Evolutionary conservation across 2,888 invertebrate genomes (phyloP).

Genomic region (Agrilus biguttatus): DNA sequence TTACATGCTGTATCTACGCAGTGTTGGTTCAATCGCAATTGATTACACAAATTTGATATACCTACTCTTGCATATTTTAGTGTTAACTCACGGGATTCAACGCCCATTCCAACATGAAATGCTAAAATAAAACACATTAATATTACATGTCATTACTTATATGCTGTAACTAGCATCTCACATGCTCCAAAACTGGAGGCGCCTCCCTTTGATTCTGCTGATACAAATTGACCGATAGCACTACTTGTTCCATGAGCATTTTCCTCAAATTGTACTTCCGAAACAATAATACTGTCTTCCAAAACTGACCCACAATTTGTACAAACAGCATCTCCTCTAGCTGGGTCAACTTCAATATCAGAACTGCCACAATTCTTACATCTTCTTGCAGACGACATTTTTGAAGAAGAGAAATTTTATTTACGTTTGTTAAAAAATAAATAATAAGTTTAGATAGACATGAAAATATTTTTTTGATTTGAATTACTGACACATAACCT

Average conservation of each 20-base stretch:
- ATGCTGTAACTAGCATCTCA: slow-evolving; percentile 19
- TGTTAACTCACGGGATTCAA: slow-evolving; percentile 88
- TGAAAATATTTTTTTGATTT: too few species aligned
- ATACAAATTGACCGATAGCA: slow-evolving; percentile 87
- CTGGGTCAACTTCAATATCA: slow-evolving; percentile 88
- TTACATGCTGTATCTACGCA: slow-evolving; percentile 88
- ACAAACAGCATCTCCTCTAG: slow-evolving; percentile 90
- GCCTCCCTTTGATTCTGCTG: slow-evolving; percentile 75
- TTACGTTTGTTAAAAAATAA: not conserved
- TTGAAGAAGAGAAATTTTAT: slow-evolving; percentile 3
- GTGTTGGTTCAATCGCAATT: slow-evolving; percentile 76
- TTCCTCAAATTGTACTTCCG: slow-evolving; percentile 93
- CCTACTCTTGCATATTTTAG: slow-evolving; percentile 75
- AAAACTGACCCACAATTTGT: slow-evolving; percentile 91
- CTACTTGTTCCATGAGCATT: slow-evolving; percentile 74
- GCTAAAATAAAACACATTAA: slow-evolving; percentile 31
- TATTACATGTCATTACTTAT: not conserved
- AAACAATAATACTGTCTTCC: slow-evolving; percentile 92
- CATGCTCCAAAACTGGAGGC: slow-evolving; percentile 67
- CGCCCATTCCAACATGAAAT: slow-evolving; percentile 65
- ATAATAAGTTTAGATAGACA: not conserved
- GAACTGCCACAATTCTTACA: slow-evolving; percentile 79
- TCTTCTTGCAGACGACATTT: slow-evolving; percentile 51
- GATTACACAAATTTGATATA: slow-evolving; percentile 73
- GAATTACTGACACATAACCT: too few species aligned